Evolutionary conservation across 2,888 invertebrate genomes (phyloP), one percentile per base, ranked within the genome.

Genomic region (Augiades crinisus): DNA sequence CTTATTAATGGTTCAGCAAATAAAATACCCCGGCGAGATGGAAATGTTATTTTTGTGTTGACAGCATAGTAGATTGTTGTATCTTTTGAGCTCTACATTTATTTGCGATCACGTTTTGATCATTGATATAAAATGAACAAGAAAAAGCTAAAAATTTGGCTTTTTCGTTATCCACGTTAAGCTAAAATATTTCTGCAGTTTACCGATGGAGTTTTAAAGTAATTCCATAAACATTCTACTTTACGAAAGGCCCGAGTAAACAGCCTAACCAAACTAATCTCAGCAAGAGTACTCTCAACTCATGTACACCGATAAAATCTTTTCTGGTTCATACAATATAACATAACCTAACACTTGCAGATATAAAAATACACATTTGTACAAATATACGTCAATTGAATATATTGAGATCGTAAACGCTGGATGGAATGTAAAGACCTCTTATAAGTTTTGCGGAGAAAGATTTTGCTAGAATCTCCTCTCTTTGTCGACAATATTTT

Each of bases 191-290:
- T n/a, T n/a, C n/a, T n/a, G n/a, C n/a, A n/a, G n/a, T n/a, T n/a
- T n/a, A n/a, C n/a, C n/a, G n/a, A n/a, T n/a, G n/a, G 41, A 49
- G 6, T 37, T 31, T 16, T 16, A 34, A 41, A 30, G 41, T 40
- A 17, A 7, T 21, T 27, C 22, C 40, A 27, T 46, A 46, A 53
- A 41, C 30, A 38, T 52, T 33, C 19, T 21, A 40, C 40, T 34
- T 44, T 44, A 51, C 37, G 37, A 37, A 13, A 12, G 10, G 5
- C 16, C 43, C 8, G 7, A 22, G 34, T 52, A 38, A 24, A 43
- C 37, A 54, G 44, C 44, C 44, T 54, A 49, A 49, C 36, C 43
- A 54, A 54, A 54, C 47, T 49, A 47, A 54, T 54, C 22, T 44
- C 14, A 38, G 2, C 12, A 30, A 31, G 21, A 46, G 37, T 46